Conservation (phyloP, 2,888 invertebrate genomes). For the Allophyes oxyacanthae region DNA sequence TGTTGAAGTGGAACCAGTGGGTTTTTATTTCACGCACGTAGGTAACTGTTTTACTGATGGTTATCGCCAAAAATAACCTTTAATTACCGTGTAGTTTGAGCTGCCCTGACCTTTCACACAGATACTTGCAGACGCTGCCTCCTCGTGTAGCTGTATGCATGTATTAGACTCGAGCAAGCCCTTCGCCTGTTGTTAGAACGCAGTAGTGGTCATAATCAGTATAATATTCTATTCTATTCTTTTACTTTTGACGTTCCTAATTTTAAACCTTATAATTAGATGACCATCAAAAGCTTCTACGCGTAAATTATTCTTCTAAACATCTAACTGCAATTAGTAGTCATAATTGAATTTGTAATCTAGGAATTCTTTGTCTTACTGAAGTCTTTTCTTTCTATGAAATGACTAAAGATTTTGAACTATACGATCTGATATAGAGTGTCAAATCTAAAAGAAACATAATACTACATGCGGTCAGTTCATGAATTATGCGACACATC, state of each 20-base stretch:
- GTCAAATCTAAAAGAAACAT: slow-evolving; percentile 62
- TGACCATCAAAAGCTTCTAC: too few species aligned
- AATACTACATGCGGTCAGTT: slow-evolving; percentile 60
- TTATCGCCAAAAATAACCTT: slow-evolving; percentile 89
- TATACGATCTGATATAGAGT: slow-evolving; percentile 22
- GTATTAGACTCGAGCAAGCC: slow-evolving; percentile 66
- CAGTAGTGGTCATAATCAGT: slow-evolving; percentile 1
- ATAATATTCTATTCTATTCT: background rate
- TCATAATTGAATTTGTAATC: too few species aligned
- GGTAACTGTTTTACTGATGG: slow-evolving; percentile 88
- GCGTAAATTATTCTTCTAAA: too few species aligned
- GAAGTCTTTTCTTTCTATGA: too few species aligned
- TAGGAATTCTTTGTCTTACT: too few species aligned
- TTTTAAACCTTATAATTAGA: too few species aligned
- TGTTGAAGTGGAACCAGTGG: slow-evolving; percentile 74
- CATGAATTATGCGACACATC: slow-evolving; percentile 79
- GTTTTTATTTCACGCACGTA: slow-evolving; percentile 84
- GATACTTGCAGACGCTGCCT: slow-evolving; percentile 73
- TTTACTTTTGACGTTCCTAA: background rate
- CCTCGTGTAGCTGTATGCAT: slow-evolving; percentile 68
- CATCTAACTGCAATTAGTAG: too few species aligned
- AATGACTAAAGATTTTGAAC: background rate
- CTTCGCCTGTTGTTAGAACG: slow-evolving; percentile 26
- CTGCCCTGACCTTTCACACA: slow-evolving; percentile 87
- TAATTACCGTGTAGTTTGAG: slow-evolving; percentile 88